These are phyloP conservation scores for Mimumesa dahlbomi DNA, from an alignment of 2,888 invertebrate genomes.

Conservation along the genomic window DNA sequence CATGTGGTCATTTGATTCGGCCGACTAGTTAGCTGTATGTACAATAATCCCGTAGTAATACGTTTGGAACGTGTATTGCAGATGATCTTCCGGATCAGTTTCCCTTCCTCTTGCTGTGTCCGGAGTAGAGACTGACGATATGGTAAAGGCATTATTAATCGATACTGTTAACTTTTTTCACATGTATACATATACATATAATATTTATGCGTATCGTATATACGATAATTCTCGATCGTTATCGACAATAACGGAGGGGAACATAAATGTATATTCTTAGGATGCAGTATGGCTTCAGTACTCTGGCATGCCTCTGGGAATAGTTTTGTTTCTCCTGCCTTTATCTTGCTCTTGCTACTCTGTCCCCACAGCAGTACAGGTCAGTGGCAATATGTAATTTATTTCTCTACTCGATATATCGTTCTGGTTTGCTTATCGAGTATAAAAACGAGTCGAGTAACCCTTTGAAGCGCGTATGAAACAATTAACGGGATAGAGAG, in stretches of 20 bases:
- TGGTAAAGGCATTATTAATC: conserved; percentile 81
- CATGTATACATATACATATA: too few species aligned
- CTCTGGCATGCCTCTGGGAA: conserved; percentile 91
- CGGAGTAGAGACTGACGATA: conserved; percentile 89
- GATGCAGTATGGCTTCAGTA: conserved; percentile 93
- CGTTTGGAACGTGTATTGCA: conserved; percentile 73
- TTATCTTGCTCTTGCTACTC: conserved; percentile 88
- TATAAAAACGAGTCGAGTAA: too few species aligned
- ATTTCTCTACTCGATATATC: neutral
- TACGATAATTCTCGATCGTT: neutral
- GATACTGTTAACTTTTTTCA: neutral
- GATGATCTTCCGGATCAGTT: conserved; percentile 83
- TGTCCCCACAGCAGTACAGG: conserved; percentile 90
- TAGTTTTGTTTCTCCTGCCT: conserved; percentile 87
- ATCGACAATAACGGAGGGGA: conserved; percentile 7
- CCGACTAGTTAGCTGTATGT: neutral
- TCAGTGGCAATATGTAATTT: conserved; percentile 80
- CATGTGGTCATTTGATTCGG: neutral
- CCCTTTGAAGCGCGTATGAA: too few species aligned
- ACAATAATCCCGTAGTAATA: conserved; percentile 4
- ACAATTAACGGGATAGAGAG: too few species aligned
- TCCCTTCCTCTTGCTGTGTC: conserved; percentile 79
- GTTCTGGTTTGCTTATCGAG: neutral
- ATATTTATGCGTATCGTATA: neutral
- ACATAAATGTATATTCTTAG: conserved; percentile 79